phyloP scores from a whole-genome alignment of 2,113 vertebrate genomes.

The Fregata magnificens region DNA sequence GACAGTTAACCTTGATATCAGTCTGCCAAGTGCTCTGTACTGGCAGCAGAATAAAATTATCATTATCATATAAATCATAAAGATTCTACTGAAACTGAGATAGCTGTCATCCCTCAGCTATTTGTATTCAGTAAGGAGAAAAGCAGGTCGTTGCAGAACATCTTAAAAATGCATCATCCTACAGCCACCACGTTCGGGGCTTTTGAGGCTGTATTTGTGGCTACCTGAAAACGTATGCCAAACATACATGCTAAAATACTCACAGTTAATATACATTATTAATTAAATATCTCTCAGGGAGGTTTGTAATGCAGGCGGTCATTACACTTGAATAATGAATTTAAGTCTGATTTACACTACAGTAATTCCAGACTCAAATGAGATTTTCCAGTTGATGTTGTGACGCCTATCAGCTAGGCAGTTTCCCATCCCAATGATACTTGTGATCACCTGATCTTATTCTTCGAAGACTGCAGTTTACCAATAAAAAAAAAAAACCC shows the following conservation, averaged over 20 bases:
- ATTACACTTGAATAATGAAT: not conserved
- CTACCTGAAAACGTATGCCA: not conserved
- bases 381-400: not conserved
- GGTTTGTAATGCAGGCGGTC: not conserved
- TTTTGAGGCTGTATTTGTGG: not conserved
- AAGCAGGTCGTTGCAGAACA: not conserved
- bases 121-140: not conserved
- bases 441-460: not conserved
- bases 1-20: conserved; percentile 67
- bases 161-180: not conserved
- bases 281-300: not conserved
- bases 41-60: conserved; percentile 56
- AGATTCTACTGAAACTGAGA: conserved; percentile 20
- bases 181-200: not conserved
- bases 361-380: not conserved
- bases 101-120: conserved; percentile 15
- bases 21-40: conserved; percentile 49
- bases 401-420: not conserved
- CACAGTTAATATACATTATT: not conserved
- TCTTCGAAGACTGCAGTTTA: not conserved
- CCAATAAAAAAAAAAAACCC: not conserved
- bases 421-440: not conserved
- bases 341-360: conserved; percentile 11
- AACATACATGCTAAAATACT: not conserved
- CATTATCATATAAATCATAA: conserved; percentile 50